A percentile compares a stretch with the other conserved stretches of the same genome.
phyloP scores from a whole-genome alignment of 2,797 vertebrate genomes.

The Lithobates sylvaticus region DNA sequence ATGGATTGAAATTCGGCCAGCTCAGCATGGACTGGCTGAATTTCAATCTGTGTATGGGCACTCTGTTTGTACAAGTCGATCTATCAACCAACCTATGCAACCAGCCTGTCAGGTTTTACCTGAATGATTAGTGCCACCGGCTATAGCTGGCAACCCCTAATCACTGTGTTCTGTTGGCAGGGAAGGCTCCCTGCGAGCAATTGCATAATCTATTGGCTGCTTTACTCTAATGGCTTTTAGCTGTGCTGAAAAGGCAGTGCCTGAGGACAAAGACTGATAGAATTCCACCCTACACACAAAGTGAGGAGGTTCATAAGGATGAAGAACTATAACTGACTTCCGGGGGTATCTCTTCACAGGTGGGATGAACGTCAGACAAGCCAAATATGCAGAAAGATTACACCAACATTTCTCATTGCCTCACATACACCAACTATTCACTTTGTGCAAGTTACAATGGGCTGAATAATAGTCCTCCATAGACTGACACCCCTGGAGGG shows the following conservation, averaged over 20 bases:
- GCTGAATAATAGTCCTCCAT: not conserved
- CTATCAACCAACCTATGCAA: no score
- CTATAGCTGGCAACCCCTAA: no score
- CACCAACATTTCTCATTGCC: not conserved
- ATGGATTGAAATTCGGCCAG: no score
- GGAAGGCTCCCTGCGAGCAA: no score
- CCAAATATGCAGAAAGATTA: not conserved
- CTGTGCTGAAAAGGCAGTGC: not conserved
- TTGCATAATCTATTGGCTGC: no score
- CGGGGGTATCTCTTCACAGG: not conserved
- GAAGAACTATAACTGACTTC: not conserved
- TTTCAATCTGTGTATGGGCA: no score
- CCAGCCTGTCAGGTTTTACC: no score
- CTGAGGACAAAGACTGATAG: not conserved
- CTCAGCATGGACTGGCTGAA: no score
- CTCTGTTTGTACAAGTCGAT: no score
- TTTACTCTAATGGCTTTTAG: no score
- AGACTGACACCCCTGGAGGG: slow-evolving; percentile 13
- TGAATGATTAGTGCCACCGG: no score
- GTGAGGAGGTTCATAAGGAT: not conserved
- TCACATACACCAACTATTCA: slow-evolving; percentile 6
- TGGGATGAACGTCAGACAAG: not conserved
- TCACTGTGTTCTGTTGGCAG: no score
- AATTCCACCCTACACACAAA: not conserved
- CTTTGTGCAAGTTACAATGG: slow-evolving; percentile 10